Conservation (phyloP, 2,888 invertebrate genomes). For the Melipona bicolor region DNA sequence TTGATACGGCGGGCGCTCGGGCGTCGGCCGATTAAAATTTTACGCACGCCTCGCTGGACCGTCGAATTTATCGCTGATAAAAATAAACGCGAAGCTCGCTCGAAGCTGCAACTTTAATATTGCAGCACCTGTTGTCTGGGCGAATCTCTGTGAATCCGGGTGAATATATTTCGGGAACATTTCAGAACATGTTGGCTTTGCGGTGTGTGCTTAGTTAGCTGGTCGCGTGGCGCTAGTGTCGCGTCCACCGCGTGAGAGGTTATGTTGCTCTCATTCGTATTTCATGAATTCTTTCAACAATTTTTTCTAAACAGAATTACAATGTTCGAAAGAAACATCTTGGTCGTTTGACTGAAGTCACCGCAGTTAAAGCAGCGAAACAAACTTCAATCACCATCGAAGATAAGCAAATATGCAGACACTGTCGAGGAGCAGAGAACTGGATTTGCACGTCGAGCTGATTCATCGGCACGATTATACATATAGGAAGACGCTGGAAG, state of each 20-base stretch:
- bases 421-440: neutral
- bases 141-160: too few relatives aligned
- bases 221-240: too few relatives aligned
- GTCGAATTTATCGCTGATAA: neutral
- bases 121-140: neutral
- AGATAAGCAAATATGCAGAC: neutral
- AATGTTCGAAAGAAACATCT: too few relatives aligned
- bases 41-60: neutral
- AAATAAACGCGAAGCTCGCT: neutral
- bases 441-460: slow-evolving; percentile 42
- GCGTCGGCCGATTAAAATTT: neutral
- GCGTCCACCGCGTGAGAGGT: too few relatives aligned
- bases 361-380: too few relatives aligned
- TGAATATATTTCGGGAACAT: too few relatives aligned
- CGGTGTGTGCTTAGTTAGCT: too few relatives aligned
- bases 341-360: too few relatives aligned
- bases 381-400: neutral
- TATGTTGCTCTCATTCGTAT: too few relatives aligned
- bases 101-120: neutral
- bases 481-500: slow-evolving; percentile 25
- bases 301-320: too few relatives aligned
- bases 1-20: neutral
- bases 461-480: slow-evolving; percentile 43
- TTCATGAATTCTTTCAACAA: too few relatives aligned
- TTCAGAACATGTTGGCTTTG: too few relatives aligned